These are phyloP conservation scores for Micoletzkya japonica DNA, from an alignment of 2,888 invertebrate genomes.

Conservation along the genomic window DNA sequence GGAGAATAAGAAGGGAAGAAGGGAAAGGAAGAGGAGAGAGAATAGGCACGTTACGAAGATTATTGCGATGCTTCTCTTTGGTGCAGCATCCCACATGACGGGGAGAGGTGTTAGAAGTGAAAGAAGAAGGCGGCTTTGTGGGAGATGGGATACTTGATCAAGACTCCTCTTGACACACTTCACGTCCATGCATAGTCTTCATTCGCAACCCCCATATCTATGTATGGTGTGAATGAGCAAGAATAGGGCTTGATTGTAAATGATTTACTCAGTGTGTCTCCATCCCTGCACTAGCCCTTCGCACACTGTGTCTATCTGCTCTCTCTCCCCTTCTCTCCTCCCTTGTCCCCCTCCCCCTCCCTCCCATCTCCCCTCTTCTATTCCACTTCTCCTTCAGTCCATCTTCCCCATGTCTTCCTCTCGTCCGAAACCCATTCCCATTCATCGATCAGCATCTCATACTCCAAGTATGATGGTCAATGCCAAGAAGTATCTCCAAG, in stretches of 20 bases:
- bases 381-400: background rate
- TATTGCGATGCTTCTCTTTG: background rate
- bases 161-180: no score
- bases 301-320: no score
- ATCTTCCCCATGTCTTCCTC: conserved; percentile 1
- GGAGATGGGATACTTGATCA: no score
- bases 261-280: no score
- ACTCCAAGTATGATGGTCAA: conserved; percentile 62
- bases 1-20: background rate
- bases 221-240: no score
- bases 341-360: background rate
- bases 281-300: no score
- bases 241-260: no score
- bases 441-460: conserved; percentile 51
- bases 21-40: background rate
- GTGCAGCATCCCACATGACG: no score
- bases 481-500: conserved; percentile 60
- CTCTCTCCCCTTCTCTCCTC: background rate
- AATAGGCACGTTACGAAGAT: background rate
- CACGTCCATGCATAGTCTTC: no score
- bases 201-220: no score
- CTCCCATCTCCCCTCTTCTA: background rate
- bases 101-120: background rate
- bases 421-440: conserved; percentile 23
- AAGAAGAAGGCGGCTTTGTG: background rate